A percentile compares a stretch with the other conserved stretches of the same genome.
phyloP scores from a whole-genome alignment of 1,140 invertebrate genomes.

The Drosophila nannoptera region DNA sequence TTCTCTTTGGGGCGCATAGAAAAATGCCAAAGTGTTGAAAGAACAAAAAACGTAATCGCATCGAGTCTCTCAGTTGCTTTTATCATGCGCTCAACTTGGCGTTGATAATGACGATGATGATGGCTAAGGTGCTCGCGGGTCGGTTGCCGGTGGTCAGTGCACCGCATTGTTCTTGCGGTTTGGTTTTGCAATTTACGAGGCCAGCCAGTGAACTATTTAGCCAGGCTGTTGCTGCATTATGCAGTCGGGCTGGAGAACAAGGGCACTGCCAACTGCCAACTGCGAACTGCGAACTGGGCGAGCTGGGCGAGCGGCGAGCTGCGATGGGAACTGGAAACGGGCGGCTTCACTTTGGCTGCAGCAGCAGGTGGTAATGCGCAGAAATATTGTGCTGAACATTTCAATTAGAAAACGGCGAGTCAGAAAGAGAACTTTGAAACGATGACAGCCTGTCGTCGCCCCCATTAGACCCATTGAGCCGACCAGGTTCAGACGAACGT shows the following conservation, averaged over 20 bases:
- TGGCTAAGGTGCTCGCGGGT: constrained; percentile 39
- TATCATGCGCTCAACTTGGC: constrained; percentile 72
- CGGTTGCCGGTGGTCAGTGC: constrained; percentile 15
- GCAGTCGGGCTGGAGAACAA: constrained; percentile 12
- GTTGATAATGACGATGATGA: constrained; percentile 66
- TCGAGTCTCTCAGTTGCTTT: constrained; percentile 64
- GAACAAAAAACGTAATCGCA: constrained; percentile 51
- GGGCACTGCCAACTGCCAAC: constrained; percentile 22
- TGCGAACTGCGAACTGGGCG: constrained; percentile 17
- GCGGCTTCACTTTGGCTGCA: constrained; percentile 39
- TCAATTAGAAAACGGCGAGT: constrained; percentile 67
- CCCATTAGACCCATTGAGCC: constrained; percentile 48
- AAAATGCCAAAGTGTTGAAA: constrained; percentile 48
- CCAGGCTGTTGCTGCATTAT: constrained; percentile 28
- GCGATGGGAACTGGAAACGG: constrained; percentile 12
- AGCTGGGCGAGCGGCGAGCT: not conserved
- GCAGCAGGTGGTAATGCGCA: constrained; percentile 75
- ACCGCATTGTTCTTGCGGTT: constrained; percentile 57
- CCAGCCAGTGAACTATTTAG: constrained; percentile 64
- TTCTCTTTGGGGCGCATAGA: constrained; percentile 17
- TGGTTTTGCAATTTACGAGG: constrained; percentile 55
- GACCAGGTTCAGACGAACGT: constrained; percentile 28
- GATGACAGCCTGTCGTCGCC: constrained; percentile 68
- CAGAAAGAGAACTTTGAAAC: constrained; percentile 56
- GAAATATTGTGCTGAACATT: constrained; percentile 74